Base-by-base conservation (phyloP, 2,797 vertebrate genomes). In the Neosilurus mollespiculum region DNA sequence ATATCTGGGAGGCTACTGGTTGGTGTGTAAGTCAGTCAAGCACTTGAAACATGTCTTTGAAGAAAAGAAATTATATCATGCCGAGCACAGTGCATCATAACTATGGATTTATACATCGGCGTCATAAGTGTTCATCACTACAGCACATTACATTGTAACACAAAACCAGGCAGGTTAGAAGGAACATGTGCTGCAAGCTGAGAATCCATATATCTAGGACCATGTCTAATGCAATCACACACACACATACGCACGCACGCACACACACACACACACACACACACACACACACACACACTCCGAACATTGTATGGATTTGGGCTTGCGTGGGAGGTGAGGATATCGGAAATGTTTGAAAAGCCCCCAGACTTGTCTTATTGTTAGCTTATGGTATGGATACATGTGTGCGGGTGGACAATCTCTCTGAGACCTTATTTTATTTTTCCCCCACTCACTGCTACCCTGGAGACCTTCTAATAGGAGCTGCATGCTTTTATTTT, bases 381-480 rank as follows among this genome's bases (percentile, higher is more conserved):
- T 78, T 84, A 70, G 78, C 81, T 88, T 83, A 89, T 89, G 85
- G 73, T 87, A 87, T 86, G 84, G 82, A 84, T 89, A 81, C 80
- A 80, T 83, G 81, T 83, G 81, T 34, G 91, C 86, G 88, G 91
- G 91, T 85, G 91, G 91, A 92, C 87, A 92, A 83, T 84, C 83
- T 62, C 88, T 88, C 83, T 86, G 88, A 81, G 91, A 90, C 87
- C 89, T 85, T 6, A 51, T 49, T 22, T 34, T 76, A 37, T 22
- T 43, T 16, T 61, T n/a, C 24, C 18, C 34, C 84, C 82, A 79
- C 87, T 85, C 85, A 87, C 86, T 85, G 64, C 49, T 88, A 76
- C 88, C 88, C 87, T 72, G 26, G 82, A 80, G 84, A 51, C 7
- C 58, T 61, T 58, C 59, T 83, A 80, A 87, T 83, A 72, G 30